phyloP scores from a whole-genome alignment of 2,888 invertebrate species.

The Blastobasis adustella region DNA sequence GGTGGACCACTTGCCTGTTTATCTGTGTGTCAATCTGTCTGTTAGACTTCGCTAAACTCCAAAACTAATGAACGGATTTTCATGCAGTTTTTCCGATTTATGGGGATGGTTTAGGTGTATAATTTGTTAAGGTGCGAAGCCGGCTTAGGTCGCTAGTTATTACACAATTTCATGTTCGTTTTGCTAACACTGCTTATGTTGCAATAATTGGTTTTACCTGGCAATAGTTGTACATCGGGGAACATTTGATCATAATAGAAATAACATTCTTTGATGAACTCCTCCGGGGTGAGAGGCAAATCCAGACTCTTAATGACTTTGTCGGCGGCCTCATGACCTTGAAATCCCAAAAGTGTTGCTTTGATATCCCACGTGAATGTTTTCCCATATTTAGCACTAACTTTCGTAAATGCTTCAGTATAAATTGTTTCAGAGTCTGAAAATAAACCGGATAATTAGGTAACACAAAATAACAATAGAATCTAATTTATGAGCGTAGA shows the following conservation, averaged over 20 bases:
- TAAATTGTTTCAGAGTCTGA: slow-evolving; percentile 88
- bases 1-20: too few species aligned
- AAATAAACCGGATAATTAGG: slow-evolving; percentile 12
- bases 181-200: too few species aligned
- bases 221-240: slow-evolving; percentile 77
- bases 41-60: too few species aligned
- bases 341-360: slow-evolving; percentile 79
- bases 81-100: too few species aligned
- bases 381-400: slow-evolving; percentile 81
- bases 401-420: slow-evolving; percentile 79
- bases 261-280: slow-evolving; percentile 75
- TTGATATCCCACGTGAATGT: slow-evolving; percentile 88
- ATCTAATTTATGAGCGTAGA: neutral
- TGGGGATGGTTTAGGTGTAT: too few species aligned
- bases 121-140: too few species aligned
- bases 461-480: neutral
- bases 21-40: too few species aligned
- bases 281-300: slow-evolving; percentile 78
- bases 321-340: slow-evolving; percentile 76
- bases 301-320: slow-evolving; percentile 74
- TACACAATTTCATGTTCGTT: too few species aligned
- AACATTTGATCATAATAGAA: slow-evolving; percentile 74
- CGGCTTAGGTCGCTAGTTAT: too few species aligned
- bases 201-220: slow-evolving; percentile 71
- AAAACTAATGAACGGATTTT: too few species aligned